Base-by-base conservation (phyloP, 2,888 invertebrate species). In the Agrochola lota region DNA sequence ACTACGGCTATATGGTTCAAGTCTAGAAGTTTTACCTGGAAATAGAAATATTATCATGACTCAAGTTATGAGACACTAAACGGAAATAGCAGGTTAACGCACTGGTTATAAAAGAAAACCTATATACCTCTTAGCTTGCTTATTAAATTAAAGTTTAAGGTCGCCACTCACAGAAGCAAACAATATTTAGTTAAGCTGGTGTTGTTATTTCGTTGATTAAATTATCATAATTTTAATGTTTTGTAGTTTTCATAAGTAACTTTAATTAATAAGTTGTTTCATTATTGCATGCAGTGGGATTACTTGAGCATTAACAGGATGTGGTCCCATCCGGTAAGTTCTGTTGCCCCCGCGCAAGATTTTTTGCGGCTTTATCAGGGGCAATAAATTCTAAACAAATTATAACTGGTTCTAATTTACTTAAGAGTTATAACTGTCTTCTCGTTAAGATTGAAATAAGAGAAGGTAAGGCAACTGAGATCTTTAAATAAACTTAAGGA, bases 21-120 rank as follows among this genome's bases (percentile, higher is more conserved):
- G 69, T 95, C 91, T 82, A 97, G 88, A 55, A 96, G 88, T 90
- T 94, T 95, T 49, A 97, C 95, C 97, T 97, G 90, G 76, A 95
- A 95, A 87, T 77, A 87, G 71, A 77, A 80, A 89, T 52, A 76
- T 72, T 67, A 78, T 76, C 60, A 78, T 74, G 69, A 74, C 26
- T 80, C 71, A 76, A 49, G 57, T 68, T 79, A 70, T 82, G 66
- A 67, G 23, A 55, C 68, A 57, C 75, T 80, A 80, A 80, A 52
- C 7, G 77, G 67, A 70, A 78, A 78, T 46, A 43, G 67, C 77
- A 86, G 89, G 88, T 91, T 85, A 90, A 84, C 68, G 88, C 74
- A 81, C 87, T 80, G 74, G 71, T 83, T 80, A 81, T 49, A 74
- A 81, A 78, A 74, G 12, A 67, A 40, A 62, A 55, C 74, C 70